Evolutionary conservation across 2,888 invertebrate genomes (phyloP).

Genomic region (Hybos culiciformis): DNA sequence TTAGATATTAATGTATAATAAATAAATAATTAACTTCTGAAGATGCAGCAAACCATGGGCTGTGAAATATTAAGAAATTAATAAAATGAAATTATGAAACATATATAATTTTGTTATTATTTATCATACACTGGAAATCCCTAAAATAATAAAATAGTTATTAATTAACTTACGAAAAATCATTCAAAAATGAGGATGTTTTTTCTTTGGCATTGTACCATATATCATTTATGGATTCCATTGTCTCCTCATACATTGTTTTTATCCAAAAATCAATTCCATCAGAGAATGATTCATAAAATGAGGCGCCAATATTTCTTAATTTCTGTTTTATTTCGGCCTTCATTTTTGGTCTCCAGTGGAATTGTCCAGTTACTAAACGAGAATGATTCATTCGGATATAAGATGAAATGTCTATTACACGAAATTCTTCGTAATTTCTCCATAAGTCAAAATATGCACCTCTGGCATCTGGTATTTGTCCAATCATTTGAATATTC

Average conservation of each 20-base stretch:
- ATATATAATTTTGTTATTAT: too few species aligned
- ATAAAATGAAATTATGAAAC: too few species aligned
- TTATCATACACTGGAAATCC: too few species aligned
- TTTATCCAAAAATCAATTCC: conserved; percentile 50
- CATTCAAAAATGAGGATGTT: conserved; percentile 54
- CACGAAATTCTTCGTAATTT: conserved; percentile 63
- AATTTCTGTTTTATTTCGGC: conserved; percentile 40
- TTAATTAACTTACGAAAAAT: conserved; percentile 42
- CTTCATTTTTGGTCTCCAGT: conserved; percentile 66
- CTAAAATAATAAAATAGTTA: background rate
- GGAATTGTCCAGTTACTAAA: conserved; percentile 60
- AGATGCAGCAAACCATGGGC: too few species aligned
- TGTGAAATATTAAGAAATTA: background rate
- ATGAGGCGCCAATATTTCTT: conserved; percentile 32
- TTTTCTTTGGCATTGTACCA: conserved; percentile 65
- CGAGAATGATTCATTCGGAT: conserved; percentile 72
- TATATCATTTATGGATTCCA: conserved; percentile 50
- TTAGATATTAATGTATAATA: too few species aligned
- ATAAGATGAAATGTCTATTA: conserved; percentile 66
- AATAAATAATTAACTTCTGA: too few species aligned
- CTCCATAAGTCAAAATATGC: conserved; percentile 66
- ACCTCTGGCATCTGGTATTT: conserved; percentile 62
- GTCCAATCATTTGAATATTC: conserved; percentile 57
- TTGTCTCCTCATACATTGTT: conserved; percentile 54
- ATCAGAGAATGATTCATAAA: conserved; percentile 40